Evolutionary conservation across 1,140 invertebrate species (phyloP).

Genomic region (Steinernema feltiae): DNA sequence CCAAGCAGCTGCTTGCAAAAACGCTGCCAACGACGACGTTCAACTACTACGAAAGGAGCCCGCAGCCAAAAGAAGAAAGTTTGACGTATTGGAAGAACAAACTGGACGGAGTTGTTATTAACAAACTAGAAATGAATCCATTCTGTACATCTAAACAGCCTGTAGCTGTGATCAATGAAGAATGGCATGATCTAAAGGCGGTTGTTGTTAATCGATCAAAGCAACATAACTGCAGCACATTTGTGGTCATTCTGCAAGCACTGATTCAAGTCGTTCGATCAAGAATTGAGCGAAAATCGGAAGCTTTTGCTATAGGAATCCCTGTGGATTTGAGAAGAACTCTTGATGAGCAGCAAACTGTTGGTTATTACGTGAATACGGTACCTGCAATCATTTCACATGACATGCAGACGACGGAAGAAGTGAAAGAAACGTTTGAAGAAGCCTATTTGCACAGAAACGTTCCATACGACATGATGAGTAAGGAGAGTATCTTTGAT

Average conservation of each 20-base stretch:
- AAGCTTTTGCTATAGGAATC: conserved; percentile 12
- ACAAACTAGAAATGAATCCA: conserved; percentile 2
- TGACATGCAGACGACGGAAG: not conserved
- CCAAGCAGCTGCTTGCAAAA: conserved; percentile 5
- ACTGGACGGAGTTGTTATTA: not conserved
- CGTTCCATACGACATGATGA: not conserved
- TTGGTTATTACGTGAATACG: not conserved
- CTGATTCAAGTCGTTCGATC: not conserved
- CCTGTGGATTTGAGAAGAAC: conserved; percentile 16
- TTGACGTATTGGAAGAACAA: conserved; percentile 9
- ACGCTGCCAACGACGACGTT: not conserved
- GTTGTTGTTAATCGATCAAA: not conserved
- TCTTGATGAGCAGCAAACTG: not conserved
- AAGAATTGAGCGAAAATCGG: not conserved
- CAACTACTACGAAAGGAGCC: not conserved
- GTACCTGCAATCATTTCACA: not conserved
- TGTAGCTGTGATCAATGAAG: not conserved
- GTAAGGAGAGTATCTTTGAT: not conserved
- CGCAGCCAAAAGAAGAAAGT: not conserved
- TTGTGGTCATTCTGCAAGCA: conserved; percentile 3
- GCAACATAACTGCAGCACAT: not conserved
- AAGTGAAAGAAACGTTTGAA: not conserved
- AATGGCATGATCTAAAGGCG: not conserved
- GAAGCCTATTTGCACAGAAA: not conserved
- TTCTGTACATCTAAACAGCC: not conserved